Conservation (phyloP, 2,888 invertebrate species). For the Caenorhabditis drosophilae region DNA sequence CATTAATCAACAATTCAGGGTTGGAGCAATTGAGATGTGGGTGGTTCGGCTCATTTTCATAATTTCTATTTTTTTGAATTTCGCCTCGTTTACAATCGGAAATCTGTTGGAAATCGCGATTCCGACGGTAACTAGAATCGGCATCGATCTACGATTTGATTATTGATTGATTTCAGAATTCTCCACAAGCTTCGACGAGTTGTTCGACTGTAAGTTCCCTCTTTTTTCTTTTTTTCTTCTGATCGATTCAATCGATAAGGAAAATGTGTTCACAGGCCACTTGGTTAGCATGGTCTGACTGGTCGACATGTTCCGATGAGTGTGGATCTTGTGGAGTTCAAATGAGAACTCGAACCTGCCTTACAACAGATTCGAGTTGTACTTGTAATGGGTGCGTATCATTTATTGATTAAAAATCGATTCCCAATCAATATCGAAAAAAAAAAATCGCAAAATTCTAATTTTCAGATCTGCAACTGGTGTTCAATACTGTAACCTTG, state of each 20-base stretch:
- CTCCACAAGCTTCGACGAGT: slow-evolving; percentile 21
- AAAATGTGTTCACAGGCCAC: slow-evolving; percentile 14
- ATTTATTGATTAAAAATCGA: too few relatives aligned
- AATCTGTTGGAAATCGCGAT: slow-evolving; percentile 26
- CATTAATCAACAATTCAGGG: too few relatives aligned
- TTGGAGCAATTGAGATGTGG: too few relatives aligned
- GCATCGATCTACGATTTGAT: background rate
- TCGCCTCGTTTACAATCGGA: too few relatives aligned
- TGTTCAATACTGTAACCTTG: slow-evolving; percentile 50
- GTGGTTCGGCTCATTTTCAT: too few relatives aligned
- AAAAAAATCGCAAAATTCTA: background rate
- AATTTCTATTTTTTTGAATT: too few relatives aligned
- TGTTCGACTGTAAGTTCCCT: slow-evolving; percentile 25
- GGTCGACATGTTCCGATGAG: slow-evolving; percentile 51
- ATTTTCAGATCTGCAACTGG: slow-evolving; percentile 39
- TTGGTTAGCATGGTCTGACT: slow-evolving; percentile 51
- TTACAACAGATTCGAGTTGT: slow-evolving; percentile 36
- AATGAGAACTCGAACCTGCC: slow-evolving; percentile 44
- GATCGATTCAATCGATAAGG: too few relatives aligned
- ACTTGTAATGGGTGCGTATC: slow-evolving; percentile 39
- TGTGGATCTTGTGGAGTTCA: slow-evolving; percentile 56
- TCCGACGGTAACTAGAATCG: slow-evolving; percentile 12
- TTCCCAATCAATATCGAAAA: too few relatives aligned
- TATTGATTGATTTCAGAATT: slow-evolving; percentile 13
- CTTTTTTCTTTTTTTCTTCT: background rate